Evolutionary conservation across 2,113 vertebrate species (phyloP), one percentile per base, ranked within the genome.

Genomic region (Sprattus sprattus): DNA sequence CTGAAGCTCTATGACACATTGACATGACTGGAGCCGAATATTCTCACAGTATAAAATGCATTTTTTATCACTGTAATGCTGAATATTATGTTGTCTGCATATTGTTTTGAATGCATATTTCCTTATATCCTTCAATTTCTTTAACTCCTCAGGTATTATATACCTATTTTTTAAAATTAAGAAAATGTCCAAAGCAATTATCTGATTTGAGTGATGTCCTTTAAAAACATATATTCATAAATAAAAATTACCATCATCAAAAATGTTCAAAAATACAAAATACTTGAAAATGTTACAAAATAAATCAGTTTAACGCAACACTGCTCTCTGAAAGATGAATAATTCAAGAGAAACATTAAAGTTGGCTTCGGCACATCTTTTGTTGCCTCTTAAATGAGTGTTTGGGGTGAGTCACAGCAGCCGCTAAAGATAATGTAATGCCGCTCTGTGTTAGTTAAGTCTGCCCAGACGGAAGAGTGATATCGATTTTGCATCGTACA

Each of bases 261-360:
- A 60, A 60, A 60, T 60, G 54, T 60, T 22, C 10, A 47, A 7
- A 47, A 47, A 47, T 47, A 1, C 10, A 64, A 64, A 78, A 78
- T 2, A 78, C 39, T 39, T 39, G 39, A 78, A 39, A 44, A 78
- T 78, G 67, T 91, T 89, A 93, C 88, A 93, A 89, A 92, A 93
- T 91, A 84, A 87, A 87, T 90, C 83, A 87, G 87, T 92, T 92
- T 91, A 90, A 91, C 88, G 89, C 85, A 90, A 82, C 87, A 89
- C 88, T 83, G 71, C 32, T 78, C 85, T 88, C 86, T 86, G 45
- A 89, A 83, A 81, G 85, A 92, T 91, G 86, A 93, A 92, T 93
- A 92, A 92, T 92, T 87, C 52, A 93, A 81, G 88, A 88, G 84
- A 89, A 82, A 90, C 87, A 90, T 90, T 86, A 93, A 90, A 92